Evolutionary conservation across 2,888 invertebrate species (phyloP).

Genomic region (Cantharis lateralis): DNA sequence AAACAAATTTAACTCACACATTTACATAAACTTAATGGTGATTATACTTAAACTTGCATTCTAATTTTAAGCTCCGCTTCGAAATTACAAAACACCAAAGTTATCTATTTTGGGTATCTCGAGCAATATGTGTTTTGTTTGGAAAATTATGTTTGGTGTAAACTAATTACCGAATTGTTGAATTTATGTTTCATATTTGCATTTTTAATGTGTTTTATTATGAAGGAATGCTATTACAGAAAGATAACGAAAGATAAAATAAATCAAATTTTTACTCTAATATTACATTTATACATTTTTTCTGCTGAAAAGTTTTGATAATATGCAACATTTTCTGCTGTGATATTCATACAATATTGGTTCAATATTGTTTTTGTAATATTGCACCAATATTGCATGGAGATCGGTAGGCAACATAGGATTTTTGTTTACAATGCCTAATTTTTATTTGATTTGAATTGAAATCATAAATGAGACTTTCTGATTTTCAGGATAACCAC

Average conservation of each 20-base stretch:
- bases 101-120: slow-evolving; percentile 17
- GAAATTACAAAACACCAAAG: slow-evolving; percentile 10
- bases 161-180: slow-evolving; percentile 5
- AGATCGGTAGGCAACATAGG: too few species aligned
- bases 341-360: too few species aligned
- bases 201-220: not conserved
- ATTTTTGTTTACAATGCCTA: too few species aligned
- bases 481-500: slow-evolving; percentile 70
- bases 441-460: too few species aligned
- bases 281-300: too few species aligned
- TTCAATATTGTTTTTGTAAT: too few species aligned
- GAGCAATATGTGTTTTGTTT: slow-evolving; percentile 6
- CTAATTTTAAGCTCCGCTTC: not conserved
- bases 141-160: not conserved
- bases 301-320: too few species aligned
- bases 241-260: not conserved
- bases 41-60: not conserved
- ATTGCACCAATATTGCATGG: too few species aligned
- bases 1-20: not conserved
- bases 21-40: slow-evolving; percentile 9
- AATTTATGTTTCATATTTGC: not conserved
- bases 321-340: too few species aligned
- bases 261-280: not conserved
- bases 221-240: not conserved
- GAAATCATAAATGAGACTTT: not conserved